phyloP scores from a whole-genome alignment of 2,797 vertebrate species.

The Prunella strophiata region DNA sequence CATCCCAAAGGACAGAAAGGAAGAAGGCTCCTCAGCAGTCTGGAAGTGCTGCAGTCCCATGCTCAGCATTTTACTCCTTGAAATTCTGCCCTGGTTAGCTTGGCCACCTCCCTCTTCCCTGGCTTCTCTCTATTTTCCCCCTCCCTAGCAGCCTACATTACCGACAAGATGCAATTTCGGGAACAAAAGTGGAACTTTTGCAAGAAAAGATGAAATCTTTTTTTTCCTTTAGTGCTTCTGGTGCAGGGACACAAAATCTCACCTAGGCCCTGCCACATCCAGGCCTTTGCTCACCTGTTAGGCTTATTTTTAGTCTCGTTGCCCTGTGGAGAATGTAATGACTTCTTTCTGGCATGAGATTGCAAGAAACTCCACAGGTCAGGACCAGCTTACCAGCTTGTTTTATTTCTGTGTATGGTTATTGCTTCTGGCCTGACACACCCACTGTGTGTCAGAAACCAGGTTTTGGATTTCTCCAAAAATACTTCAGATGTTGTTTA shows the following conservation, averaged over 20 bases:
- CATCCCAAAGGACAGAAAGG: neutral
- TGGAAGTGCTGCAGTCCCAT: neutral
- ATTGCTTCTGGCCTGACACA: neutral
- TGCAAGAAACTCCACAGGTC: neutral
- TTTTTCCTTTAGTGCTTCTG: neutral
- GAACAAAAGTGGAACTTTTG: neutral
- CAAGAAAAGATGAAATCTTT: neutral
- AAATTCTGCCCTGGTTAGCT: neutral
- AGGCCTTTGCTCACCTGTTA: neutral
- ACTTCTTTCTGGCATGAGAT: neutral
- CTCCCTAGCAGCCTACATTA: accelerated
- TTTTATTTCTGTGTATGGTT: neutral
- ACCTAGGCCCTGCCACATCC: neutral
- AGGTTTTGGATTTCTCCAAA: conserved; percentile 39
- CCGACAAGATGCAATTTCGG: neutral
- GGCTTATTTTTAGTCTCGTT: neutral
- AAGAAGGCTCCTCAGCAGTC: neutral
- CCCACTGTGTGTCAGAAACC: conserved; percentile 2
- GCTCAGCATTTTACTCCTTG: neutral
- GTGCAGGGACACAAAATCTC: neutral
- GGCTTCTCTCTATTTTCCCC: neutral
- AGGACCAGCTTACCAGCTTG: neutral
- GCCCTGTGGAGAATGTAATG: neutral
- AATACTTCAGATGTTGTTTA: conserved; percentile 57
- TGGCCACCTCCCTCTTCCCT: neutral